A percentile compares a stretch with the other conserved stretches of the same genome.
Evolutionary conservation across 2,797 vertebrate species (phyloP).

Genomic region (Buphagus erythrorhynchus): DNA sequence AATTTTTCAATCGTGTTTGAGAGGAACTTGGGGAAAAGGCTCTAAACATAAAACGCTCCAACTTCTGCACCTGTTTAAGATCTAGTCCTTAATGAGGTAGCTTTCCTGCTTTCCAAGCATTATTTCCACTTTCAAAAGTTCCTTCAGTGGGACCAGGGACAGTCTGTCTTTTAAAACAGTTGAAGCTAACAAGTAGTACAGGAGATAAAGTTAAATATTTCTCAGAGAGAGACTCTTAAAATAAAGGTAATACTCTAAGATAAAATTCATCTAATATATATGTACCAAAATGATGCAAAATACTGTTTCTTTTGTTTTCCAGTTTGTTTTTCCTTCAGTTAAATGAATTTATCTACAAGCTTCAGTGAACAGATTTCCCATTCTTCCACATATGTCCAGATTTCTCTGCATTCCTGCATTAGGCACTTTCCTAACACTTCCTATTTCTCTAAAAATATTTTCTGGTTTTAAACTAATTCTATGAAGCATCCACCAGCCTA

Average conservation of each 20-base stretch:
- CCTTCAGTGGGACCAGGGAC: background rate
- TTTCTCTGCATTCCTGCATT: background rate
- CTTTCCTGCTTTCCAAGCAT: background rate
- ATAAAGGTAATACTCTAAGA: background rate
- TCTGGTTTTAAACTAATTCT: background rate
- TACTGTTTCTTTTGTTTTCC: background rate
- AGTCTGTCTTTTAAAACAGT: background rate
- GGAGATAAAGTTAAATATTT: background rate
- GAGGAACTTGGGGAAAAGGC: background rate
- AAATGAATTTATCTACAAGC: background rate
- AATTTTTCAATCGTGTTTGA: background rate
- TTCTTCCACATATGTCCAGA: background rate
- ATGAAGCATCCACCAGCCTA: background rate
- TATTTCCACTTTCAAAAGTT: background rate
- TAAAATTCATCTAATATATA: background rate
- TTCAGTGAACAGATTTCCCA: background rate
- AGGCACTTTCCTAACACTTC: background rate
- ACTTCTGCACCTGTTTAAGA: background rate
- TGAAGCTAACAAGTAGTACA: background rate
- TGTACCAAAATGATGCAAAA: background rate
- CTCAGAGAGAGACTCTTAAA: background rate
- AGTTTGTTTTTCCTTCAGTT: background rate
- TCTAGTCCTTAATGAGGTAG: background rate
- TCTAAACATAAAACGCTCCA: background rate
- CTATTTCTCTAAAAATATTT: background rate